Base-by-base conservation (phyloP, 2,797 vertebrate species). In the Lithobates sylvaticus region DNA sequence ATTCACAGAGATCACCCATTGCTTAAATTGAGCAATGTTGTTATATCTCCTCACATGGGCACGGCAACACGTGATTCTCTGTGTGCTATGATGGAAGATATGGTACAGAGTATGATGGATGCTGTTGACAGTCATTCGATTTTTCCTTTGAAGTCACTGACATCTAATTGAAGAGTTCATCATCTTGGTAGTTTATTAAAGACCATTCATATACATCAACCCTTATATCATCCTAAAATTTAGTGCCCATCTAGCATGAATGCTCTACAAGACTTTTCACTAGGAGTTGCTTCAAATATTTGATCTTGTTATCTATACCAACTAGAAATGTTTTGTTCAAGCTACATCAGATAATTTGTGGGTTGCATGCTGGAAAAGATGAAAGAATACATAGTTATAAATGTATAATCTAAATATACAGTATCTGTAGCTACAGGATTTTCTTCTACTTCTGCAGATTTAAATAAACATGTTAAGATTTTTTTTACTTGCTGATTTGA, bases 21-120 rank as follows among this genome's bases (percentile, higher is more conserved):
- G 88, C 74, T 95, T 70, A 90, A 92, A 72, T 71, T 96, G 74
- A 93, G 93, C 68, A 95, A 95, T 0, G 13, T 95, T 79, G 90
- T 91, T 75, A 71, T 95, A 89, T 90, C 91, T 0, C 94, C 95
- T 82, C 95, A 96, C 76, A 70, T 94, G 0, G 92, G 94, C 81
- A 90, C 84, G 67, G 89, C 90, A 88, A 95, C 93, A 34, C 68
- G 89, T 70, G 91, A 91, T 86, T 74, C 93, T 3, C 44, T 18
- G 23, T 74, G 32, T 68, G 79, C 86, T 44, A 91, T 94, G 71
- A 91, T 93, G 75, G 91, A 95, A 88, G 91, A 88, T 85, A 92
- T 94, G 89, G 88, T 92, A 78, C 89, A 87, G 89, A 96, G 94
- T 86, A 89, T 93, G 34, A 86, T 93, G 42, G 93, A 94, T 50